A percentile compares a stretch with the other conserved stretches of the same genome.
phyloP scores from a whole-genome alignment of 1,140 invertebrate genomes.

The Magallana gigas region DNA sequence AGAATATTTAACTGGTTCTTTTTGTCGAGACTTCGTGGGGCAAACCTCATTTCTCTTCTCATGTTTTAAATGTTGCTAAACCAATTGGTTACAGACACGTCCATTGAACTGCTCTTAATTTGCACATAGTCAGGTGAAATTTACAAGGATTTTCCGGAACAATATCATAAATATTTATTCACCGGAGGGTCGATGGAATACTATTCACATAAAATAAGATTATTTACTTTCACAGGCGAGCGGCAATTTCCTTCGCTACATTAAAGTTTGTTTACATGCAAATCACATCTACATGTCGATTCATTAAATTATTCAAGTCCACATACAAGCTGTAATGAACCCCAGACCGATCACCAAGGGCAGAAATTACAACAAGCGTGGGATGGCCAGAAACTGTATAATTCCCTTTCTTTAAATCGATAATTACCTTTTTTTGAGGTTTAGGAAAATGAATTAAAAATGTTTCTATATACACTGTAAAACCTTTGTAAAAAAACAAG shows the following conservation, averaged over 20 bases:
- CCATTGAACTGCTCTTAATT: background rate
- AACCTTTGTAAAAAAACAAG: too few relatives aligned
- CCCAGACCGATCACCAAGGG: background rate
- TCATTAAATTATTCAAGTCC: slow-evolving; percentile 27
- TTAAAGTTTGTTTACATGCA: slow-evolving; percentile 33
- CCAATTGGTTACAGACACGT: background rate
- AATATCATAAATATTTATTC: slow-evolving; percentile 37
- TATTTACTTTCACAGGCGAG: slow-evolving; percentile 30
- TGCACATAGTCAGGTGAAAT: slow-evolving; percentile 20
- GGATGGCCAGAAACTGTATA: background rate
- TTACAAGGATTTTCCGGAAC: slow-evolving; percentile 28
- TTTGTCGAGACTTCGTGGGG: background rate
- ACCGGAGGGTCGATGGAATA: slow-evolving; percentile 7
- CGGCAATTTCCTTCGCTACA: slow-evolving; percentile 32
- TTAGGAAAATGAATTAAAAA: too few relatives aligned
- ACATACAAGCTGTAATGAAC: slow-evolving; percentile 26
- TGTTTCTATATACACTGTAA: too few relatives aligned
- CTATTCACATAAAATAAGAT: slow-evolving; percentile 37
- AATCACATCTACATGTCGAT: slow-evolving; percentile 31
- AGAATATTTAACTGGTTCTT: too few relatives aligned
- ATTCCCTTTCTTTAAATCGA: background rate
- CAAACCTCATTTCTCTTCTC: background rate
- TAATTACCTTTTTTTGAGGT: background rate
- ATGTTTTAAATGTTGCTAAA: background rate
- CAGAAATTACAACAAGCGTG: background rate